Evolutionary conservation across 1,140 invertebrate genomes (phyloP).

Genomic region (Drosophila neocordata): DNA sequence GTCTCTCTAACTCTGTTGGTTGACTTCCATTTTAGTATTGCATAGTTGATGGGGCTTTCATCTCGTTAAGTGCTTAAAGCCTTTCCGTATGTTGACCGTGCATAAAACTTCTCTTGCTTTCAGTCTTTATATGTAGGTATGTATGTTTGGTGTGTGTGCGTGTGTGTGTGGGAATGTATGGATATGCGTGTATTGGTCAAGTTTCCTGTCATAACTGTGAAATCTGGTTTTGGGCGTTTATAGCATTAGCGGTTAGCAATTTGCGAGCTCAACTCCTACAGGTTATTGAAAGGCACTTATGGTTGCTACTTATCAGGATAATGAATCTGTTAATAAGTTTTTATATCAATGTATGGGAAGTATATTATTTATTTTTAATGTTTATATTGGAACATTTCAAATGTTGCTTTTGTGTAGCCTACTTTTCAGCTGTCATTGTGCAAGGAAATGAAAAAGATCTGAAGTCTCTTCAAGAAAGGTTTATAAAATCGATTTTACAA

Average conservation of each 20-base stretch:
- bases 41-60: constrained; percentile 69
- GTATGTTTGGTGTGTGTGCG: neutral
- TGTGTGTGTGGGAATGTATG: neutral
- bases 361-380: no score
- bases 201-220: constrained; percentile 69
- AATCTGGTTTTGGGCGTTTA: constrained; percentile 62
- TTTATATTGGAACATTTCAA: no score
- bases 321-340: no score
- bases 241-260: constrained; percentile 62
- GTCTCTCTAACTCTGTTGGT: constrained; percentile 5
- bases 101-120: neutral
- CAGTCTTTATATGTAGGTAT: neutral
- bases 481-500: no score
- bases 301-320: neutral
- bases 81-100: constrained; percentile 41
- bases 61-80: constrained; percentile 73
- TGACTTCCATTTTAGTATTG: constrained; percentile 40
- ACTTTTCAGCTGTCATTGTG: no score
- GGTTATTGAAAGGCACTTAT: neutral
- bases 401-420: no score
- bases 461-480: no score
- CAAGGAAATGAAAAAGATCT: no score
- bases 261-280: constrained; percentile 25
- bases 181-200: constrained; percentile 26
- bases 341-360: no score